phyloP scores from a whole-genome alignment of 1,140 invertebrate species.

The Macrobrachium nipponense region DNA sequence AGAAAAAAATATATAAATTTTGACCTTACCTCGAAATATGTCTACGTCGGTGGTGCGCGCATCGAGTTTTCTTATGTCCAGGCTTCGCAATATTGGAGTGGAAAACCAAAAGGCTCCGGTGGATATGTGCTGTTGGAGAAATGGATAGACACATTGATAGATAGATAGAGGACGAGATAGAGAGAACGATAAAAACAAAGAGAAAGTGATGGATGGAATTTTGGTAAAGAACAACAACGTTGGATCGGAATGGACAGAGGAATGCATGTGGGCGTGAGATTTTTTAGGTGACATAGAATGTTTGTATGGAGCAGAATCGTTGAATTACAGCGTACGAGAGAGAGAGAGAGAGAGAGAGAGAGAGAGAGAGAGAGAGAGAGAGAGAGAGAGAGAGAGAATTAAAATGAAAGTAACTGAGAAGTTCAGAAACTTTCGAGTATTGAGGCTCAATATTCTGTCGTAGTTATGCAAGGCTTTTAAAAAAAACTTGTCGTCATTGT shows the following conservation, averaged over 20 bases:
- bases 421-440: background rate
- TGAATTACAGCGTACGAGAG: too few relatives aligned
- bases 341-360: background rate
- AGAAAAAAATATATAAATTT: too few relatives aligned
- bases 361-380: constrained; percentile 28
- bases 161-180: background rate
- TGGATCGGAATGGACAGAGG: too few relatives aligned
- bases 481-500: too few relatives aligned
- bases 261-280: too few relatives aligned
- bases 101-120: constrained; percentile 19
- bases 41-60: background rate
- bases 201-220: too few relatives aligned
- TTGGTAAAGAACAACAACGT: too few relatives aligned
- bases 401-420: background rate
- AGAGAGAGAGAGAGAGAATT: constrained; percentile 19
- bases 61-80: background rate
- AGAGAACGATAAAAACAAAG: background rate
- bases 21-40: background rate
- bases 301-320: too few relatives aligned
- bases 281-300: too few relatives aligned
- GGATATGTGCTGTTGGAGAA: constrained; percentile 4
- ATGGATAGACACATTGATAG: background rate
- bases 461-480: too few relatives aligned
- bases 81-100: constrained; percentile 1
- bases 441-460: background rate